Conservation (phyloP, 92 coral and sea anemone species). For the Umimayanthus chanpuru region DNA sequence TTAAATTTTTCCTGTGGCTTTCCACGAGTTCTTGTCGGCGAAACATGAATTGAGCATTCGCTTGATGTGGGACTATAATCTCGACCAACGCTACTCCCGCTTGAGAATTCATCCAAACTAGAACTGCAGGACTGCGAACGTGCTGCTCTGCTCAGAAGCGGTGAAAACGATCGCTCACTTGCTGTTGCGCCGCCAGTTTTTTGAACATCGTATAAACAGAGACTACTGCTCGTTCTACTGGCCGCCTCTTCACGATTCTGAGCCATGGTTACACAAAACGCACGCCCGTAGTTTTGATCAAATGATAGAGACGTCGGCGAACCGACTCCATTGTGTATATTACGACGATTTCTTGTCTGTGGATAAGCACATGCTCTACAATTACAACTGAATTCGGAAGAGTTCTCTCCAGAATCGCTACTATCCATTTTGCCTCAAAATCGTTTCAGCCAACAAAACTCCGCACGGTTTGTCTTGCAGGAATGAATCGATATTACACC, state of each 20-base stretch:
- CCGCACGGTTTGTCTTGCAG: background rate
- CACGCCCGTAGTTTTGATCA: constrained; percentile 36
- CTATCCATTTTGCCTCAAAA: constrained; percentile 33
- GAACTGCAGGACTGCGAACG: constrained; percentile 32
- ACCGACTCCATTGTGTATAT: background rate
- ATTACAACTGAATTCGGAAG: constrained; percentile 26
- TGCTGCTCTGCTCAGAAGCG: background rate
- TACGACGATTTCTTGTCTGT: background rate
- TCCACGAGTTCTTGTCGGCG: background rate
- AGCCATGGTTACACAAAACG: constrained; percentile 33
- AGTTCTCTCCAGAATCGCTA: constrained; percentile 37
- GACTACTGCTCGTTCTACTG: constrained; percentile 22
- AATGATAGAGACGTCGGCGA: background rate
- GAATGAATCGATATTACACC: background rate
- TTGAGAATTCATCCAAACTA: constrained; percentile 35
- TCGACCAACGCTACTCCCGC: constrained; percentile 20
- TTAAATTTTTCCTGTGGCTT: background rate
- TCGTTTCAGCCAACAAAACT: background rate
- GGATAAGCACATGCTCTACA: constrained; percentile 15
- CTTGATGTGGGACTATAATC: background rate
- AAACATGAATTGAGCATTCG: constrained; percentile 7
- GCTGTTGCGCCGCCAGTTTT: constrained; percentile 5
- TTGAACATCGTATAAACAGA: constrained; percentile 38
- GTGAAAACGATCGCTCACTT: constrained; percentile 35
- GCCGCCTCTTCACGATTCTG: background rate